Evolutionary conservation across 2,888 invertebrate species (phyloP), one percentile per base, ranked within the genome.

Genomic region (Lasius fuliginosus): DNA sequence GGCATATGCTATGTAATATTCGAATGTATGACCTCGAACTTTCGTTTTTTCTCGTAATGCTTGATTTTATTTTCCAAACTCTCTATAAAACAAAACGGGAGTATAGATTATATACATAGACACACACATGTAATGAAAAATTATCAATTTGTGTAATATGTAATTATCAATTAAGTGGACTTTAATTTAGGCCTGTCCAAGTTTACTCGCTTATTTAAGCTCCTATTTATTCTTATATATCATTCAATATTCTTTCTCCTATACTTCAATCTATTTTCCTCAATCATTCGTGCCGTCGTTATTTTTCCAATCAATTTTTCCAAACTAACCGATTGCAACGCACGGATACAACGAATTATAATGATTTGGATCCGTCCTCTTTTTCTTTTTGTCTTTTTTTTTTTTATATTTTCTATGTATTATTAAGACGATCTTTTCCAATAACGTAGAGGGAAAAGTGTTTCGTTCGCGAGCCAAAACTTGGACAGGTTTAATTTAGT

Each of bases 21-120:
- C 30, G 77, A 68, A 67, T 68, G 42, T 42, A n/a, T 15, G 56
- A 77, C 30, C 40, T 77, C 67, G 30, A 87, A 53, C 23, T 82
- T 96, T 92, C 96, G 96, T 92, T 97, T 97, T 93, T 97, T 98
- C 9, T 96, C 96, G 93, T 96, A 98, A 94, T 97, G 97, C 90
- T 97, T 96, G 73, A 98, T 97, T 89, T 97, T 96, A 91, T 97
- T 97, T 95, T 98, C 98, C 86, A 98, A 95, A 92, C 98, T 98
- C 62, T 97, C 98, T 98, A 96, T 56, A 96, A 96, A 92, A 87
- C 23, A 53, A 75, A 74, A 64, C 9, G 11, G 11, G 15, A 56
- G 4, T 33, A 36, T 64, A 36, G 15, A 75, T 64, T 49, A 64
- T 75, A 49, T 18, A 42, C 33, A 12, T 49, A 56, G 56, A 58